Percentiles rank a stretch among this genome's conserved stretches.
phyloP scores from a whole-genome alignment of 2,113 vertebrate species.

The Theristicus caerulescens region DNA sequence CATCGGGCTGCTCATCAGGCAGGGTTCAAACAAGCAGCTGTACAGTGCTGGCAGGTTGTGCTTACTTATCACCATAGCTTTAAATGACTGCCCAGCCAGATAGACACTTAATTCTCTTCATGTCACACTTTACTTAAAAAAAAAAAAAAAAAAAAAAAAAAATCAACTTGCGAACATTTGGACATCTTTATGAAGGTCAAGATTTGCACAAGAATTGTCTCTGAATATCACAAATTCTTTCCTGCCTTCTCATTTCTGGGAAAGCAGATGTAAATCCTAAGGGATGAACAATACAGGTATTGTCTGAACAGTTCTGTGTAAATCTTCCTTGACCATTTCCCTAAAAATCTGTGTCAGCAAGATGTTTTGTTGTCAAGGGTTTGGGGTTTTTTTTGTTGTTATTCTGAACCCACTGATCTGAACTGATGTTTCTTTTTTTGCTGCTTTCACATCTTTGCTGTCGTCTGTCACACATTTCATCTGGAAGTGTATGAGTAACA shows the following conservation, averaged over 20 bases:
- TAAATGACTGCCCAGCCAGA: not conserved
- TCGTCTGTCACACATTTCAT: not conserved
- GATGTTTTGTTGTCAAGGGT: not conserved
- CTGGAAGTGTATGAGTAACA: not conserved
- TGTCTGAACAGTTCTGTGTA: not conserved
- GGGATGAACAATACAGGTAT: not conserved
- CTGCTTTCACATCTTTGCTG: not conserved
- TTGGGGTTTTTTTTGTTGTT: not conserved
- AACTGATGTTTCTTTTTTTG: not conserved
- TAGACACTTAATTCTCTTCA: not conserved
- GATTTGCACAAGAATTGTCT: not conserved
- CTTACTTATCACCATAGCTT: not conserved
- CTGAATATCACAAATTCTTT: slow-evolving; percentile 7
- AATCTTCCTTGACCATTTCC: not conserved
- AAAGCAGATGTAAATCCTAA: not conserved
- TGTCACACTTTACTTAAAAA: not conserved
- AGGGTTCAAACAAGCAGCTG: not conserved
- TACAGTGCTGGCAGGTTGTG: not conserved
- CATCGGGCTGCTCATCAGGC: rapidly evolving
- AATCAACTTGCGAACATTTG: not conserved
- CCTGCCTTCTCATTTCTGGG: not conserved
- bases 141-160: no score
- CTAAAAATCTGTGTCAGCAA: not conserved
- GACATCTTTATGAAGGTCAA: not conserved
- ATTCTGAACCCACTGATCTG: not conserved